Evolutionary conservation across 2,797 vertebrate genomes (phyloP), one percentile per base, ranked within the genome.

Genomic region (Gouania willdenowi): DNA sequence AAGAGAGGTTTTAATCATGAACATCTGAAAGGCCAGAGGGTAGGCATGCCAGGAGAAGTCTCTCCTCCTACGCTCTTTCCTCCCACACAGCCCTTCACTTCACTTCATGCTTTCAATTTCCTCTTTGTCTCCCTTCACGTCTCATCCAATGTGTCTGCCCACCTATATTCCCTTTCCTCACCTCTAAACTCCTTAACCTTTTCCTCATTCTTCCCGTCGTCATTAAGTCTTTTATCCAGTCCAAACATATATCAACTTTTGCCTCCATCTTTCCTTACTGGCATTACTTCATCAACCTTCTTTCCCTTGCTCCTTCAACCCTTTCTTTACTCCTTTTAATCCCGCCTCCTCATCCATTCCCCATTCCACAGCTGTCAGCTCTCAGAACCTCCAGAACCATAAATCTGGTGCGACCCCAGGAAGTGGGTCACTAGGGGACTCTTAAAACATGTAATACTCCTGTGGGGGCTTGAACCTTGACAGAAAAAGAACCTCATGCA

Each of bases 321-420:
- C 49, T 47, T 41, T 47, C 59, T 26, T 45, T 6, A 25, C 47
- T 64, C 32, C 26, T 50, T 44, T 68, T 65, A 50, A 71, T 69
- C 65, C 40, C 22, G 19, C 5, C 37, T 36, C 26, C 32, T 32
- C 35, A 53, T 62, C 48, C 46, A 37, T 59, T 55, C 42, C 65
- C 58, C 70, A 56, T 72, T 73, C 73, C 75, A 46, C 73, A 77
- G 73, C 77, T 83, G 79, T 69, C 71, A 56, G 44, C 65, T 72
- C 50, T 74, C 69, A 54, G 63, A 56, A 64, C 57, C 61, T 37
- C 54, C 56, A 55, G 69, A 75, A 67, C 52, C 40, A 24, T 84
- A 77, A 82, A 81, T 83, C 66, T 72, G 64, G 68, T 46, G 51
- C 40, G 71, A 59, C 63, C 62, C 63, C 59, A 43, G 62, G 77